These are phyloP conservation scores for Sphaerophoria rueppellii DNA, from an alignment of 2,888 invertebrate species.

Conservation along the genomic window DNA sequence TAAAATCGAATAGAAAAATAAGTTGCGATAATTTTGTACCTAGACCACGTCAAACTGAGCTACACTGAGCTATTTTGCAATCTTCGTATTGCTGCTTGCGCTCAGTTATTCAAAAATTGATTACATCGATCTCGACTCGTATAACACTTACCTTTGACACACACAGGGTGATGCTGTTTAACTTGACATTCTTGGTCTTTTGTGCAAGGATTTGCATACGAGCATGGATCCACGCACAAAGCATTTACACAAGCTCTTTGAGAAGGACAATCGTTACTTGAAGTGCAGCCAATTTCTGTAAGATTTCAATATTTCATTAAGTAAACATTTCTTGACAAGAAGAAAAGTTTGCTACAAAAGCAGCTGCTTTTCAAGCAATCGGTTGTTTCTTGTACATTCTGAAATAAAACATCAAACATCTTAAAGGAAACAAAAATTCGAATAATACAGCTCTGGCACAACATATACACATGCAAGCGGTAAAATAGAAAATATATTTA, in stretches of 20 bases:
- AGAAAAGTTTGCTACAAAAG: conserved; percentile 5
- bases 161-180: conserved; percentile 91
- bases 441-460: conserved; percentile 66
- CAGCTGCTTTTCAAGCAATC: conserved; percentile 40
- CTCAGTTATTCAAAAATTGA: too few species aligned
- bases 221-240: conserved; percentile 92
- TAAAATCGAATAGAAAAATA: conserved; percentile 38
- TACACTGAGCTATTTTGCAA: too few species aligned
- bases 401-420: conserved; percentile 56
- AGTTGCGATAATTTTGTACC: not conserved
- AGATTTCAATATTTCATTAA: conserved; percentile 62
- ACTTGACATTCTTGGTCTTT: conserved; percentile 91
- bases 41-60: too few species aligned
- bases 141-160: conserved; percentile 88
- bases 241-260: conserved; percentile 91
- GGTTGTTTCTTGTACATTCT: conserved; percentile 29
- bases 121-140: too few species aligned
- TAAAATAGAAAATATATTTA: not conserved
- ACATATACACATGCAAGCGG: conserved; percentile 72
- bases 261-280: conserved; percentile 90
- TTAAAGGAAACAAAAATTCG: conserved; percentile 35
- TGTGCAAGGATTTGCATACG: conserved; percentile 88
- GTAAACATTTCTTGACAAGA: not conserved
- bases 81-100: too few species aligned
- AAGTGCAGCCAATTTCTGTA: conserved; percentile 90